Percentiles rank a stretch among this genome's conserved stretches.
Evolutionary conservation across 2,888 invertebrate genomes (phyloP).

Genomic region (Chrysomela aeneicollis): DNA sequence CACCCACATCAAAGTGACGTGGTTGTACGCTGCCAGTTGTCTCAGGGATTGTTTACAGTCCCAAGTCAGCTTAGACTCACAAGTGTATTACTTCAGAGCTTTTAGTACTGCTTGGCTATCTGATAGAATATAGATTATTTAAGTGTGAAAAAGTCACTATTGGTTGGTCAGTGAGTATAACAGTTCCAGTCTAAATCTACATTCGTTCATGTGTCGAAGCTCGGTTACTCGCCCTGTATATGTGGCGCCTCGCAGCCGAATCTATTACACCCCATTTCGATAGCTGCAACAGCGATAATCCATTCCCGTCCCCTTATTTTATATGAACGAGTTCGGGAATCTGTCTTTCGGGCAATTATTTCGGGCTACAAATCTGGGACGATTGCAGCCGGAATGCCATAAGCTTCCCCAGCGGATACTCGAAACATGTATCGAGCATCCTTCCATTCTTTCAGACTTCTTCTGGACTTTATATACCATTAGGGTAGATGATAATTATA

Average conservation of each 20-base stretch:
- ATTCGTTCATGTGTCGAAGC: too few species aligned
- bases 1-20: too few species aligned
- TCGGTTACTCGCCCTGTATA: neutral
- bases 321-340: neutral
- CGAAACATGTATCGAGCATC: neutral
- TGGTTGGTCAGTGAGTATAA: too few species aligned
- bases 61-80: too few species aligned
- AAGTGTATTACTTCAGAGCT: too few species aligned
- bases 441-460: neutral
- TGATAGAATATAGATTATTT: too few species aligned
- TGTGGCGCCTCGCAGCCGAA: neutral
- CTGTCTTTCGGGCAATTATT: neutral
- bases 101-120: too few species aligned
- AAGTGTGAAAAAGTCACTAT: too few species aligned
- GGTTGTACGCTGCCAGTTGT: too few species aligned
- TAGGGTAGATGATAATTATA: too few species aligned
- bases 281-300: constrained; percentile 1
- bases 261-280: neutral
- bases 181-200: too few species aligned
- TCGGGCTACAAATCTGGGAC: neutral
- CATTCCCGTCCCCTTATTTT: neutral
- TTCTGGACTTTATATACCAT: neutral
- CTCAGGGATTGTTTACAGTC: too few species aligned
- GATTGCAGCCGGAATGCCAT: neutral
- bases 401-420: neutral